Evolutionary conservation across 2,797 vertebrate species (phyloP), one percentile per base, ranked within the genome.

Genomic region (Pseudotriccus pelzelni): DNA sequence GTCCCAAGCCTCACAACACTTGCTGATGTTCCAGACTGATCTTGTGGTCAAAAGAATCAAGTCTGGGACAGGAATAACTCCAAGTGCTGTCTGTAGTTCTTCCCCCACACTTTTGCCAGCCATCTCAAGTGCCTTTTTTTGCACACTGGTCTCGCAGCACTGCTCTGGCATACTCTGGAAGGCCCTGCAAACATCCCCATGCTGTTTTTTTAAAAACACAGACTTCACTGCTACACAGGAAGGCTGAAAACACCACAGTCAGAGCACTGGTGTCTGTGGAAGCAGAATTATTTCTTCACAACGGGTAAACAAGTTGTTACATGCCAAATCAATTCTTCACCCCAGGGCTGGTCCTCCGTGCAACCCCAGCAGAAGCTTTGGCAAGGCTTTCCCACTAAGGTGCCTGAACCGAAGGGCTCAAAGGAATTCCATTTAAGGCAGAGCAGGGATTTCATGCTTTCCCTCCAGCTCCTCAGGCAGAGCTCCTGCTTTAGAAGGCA

Each of bases 311-410:
- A 70, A 47, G 43, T 10, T 55, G n/a, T 56, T 46, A 30, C 0
- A 4, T n/a, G 77, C 3, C 37, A 62, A 3, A 53, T 9, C 6
- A 15, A 22, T 53, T 46, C 74, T 47, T 70, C 0, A 0, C 2
- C 3, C 43, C 47, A 47, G 36, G 56, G 36, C 39, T 50, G 52
- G 7, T 28, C 28, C 55, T 39, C 1, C 0, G 23, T 5, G 39
- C 75, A 59, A 30, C 30, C 22, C 9, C 28, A 39, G n/a, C 59
- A 19, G 30, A 36, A 27, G 39, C 53, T 58, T 28, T 37, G 75
- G 70, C 79, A 58, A n/a, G 21, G 13, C 34, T 43, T 34, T 62
- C 47, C 44, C 30, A 5, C 18, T 5, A 9, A 10, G 50, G 55
- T 41, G 27, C 52, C 24, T 13, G 12, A 8, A 5, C 39, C 6